Percentiles rank a stretch among this genome's conserved stretches.
Evolutionary conservation across 2,113 vertebrate species (phyloP).

Genomic region (Menura novaehollandiae): DNA sequence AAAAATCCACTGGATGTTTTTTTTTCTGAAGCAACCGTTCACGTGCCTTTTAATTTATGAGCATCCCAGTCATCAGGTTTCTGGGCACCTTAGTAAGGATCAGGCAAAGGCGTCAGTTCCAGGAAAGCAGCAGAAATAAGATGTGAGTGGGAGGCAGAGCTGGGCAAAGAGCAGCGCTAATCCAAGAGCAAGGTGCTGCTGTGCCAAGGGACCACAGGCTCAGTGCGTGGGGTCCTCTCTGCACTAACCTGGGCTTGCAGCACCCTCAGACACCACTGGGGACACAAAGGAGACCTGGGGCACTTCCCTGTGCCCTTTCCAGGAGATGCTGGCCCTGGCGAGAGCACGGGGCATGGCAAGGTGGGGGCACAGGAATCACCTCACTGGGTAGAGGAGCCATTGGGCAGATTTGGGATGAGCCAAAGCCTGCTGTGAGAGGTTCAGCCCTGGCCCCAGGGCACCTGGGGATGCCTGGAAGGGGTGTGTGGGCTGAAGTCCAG

Average conservation of each 20-base stretch:
- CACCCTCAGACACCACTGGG: not conserved
- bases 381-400: not conserved
- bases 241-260: not conserved
- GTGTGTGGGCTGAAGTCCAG: not conserved
- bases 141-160: not conserved
- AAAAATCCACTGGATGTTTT: not conserved
- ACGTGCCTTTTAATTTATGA: conserved; percentile 13
- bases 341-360: not conserved
- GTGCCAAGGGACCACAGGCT: not conserved
- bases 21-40: not conserved
- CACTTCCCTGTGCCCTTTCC: not conserved
- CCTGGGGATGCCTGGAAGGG: not conserved
- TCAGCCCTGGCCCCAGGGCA: not conserved
- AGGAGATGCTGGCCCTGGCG: not conserved
- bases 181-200: not conserved
- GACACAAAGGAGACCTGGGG: no score
- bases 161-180: not conserved
- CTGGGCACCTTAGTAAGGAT: conserved; percentile 1
- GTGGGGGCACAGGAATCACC: accelerated
- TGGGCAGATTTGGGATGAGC: accelerated
- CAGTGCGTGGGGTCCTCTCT: accelerated
- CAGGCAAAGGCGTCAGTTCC: not conserved
- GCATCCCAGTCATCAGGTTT: not conserved
- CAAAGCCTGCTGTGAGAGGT: not conserved
- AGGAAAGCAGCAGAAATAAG: not conserved